phyloP scores from a whole-genome alignment of 2,888 invertebrate species.

The Gasteruption jaculator region DNA sequence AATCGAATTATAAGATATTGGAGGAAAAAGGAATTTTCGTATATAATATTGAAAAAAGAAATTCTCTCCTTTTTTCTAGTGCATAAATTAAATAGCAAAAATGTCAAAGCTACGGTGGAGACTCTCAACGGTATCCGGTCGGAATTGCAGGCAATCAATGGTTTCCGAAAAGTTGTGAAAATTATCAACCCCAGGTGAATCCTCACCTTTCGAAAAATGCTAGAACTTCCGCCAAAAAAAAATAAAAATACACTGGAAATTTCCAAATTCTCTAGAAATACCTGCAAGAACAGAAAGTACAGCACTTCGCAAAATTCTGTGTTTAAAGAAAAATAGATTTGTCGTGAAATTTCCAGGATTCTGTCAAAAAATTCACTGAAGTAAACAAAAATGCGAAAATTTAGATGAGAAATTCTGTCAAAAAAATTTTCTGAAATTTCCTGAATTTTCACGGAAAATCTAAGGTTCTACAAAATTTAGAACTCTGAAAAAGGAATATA shows the following conservation, averaged over 20 bases:
- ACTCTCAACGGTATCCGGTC: slow-evolving; percentile 37
- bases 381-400: slow-evolving; percentile 17
- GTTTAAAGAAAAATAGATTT: no score
- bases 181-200: no score
- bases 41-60: neutral
- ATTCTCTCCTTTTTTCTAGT: slow-evolving; percentile 28
- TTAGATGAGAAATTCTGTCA: slow-evolving; percentile 22
- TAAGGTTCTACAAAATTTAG: no score
- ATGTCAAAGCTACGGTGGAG: slow-evolving; percentile 28
- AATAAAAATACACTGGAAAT: no score
- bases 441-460: no score
- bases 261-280: no score
- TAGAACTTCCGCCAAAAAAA: no score
- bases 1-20: neutral
- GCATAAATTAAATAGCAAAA: slow-evolving; percentile 33
- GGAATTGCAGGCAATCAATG: slow-evolving; percentile 37
- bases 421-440: neutral
- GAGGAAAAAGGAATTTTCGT: neutral
- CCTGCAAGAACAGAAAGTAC: no score
- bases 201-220: no score
- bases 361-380: slow-evolving; percentile 12
- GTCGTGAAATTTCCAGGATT: no score
- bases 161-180: slow-evolving; percentile 33
- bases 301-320: no score
- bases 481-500: neutral